A percentile compares a stretch with the other conserved stretches of the same genome.
Conservation (phyloP, 2,888 invertebrate genomes). For the Mythimna albipuncta region DNA sequence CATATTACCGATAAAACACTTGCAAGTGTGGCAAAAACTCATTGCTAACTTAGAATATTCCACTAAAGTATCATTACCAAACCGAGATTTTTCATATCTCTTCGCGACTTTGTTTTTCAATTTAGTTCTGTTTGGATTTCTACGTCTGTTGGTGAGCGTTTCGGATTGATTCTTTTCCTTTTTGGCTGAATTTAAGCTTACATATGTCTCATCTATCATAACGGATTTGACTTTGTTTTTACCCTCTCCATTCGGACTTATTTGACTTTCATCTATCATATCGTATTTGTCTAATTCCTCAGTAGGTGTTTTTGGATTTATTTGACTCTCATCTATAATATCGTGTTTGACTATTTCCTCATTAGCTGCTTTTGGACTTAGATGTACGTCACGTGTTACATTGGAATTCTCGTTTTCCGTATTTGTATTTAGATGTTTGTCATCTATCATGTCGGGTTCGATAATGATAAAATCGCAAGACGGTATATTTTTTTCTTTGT, state of each 20-base stretch:
- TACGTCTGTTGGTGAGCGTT: conserved; percentile 8
- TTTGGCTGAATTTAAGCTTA: conserved; percentile 50
- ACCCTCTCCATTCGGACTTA: conserved; percentile 50
- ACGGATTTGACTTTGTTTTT: conserved; percentile 22
- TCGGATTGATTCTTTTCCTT: conserved; percentile 21
- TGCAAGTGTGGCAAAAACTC: conserved; percentile 75
- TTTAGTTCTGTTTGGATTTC: conserved; percentile 53
- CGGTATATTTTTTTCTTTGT: conserved; percentile 54
- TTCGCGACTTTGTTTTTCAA: conserved; percentile 4
- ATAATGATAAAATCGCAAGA: conserved; percentile 66
- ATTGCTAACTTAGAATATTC: conserved; percentile 49
- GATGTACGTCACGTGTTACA: conserved; percentile 27
- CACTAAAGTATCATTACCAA: neutral
- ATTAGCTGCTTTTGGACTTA: neutral
- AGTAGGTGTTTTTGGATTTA: conserved; percentile 50
- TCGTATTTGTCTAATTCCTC: conserved; percentile 22
- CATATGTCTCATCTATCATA: conserved; percentile 4
- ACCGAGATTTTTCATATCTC: conserved; percentile 2
- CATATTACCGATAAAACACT: conserved; percentile 71
- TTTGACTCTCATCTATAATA: conserved; percentile 18
- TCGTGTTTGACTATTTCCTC: conserved; percentile 17
- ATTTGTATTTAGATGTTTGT: neutral
- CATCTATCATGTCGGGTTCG: conserved; percentile 54
- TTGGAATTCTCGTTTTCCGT: conserved; percentile 30
- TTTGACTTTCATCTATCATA: conserved; percentile 4